Percentiles rank a stretch among this genome's conserved stretches.
These are phyloP conservation scores for Stenurella melanura DNA, from an alignment of 2,888 invertebrate genomes.

Conservation along the genomic window DNA sequence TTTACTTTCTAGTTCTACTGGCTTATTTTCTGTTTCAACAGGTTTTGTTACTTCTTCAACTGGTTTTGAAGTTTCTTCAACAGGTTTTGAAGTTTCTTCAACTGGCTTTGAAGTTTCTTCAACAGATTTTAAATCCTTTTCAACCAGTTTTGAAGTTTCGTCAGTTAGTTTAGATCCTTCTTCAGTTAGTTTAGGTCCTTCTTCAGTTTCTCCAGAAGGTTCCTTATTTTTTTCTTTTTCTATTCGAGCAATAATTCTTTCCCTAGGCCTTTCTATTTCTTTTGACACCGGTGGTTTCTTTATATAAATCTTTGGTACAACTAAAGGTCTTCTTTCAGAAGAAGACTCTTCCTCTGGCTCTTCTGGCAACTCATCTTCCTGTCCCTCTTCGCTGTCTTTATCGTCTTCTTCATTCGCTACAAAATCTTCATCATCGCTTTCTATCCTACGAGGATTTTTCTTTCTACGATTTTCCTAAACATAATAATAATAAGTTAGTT, in stretches of 20 bases:
- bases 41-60: background rate
- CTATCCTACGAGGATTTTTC: conserved; percentile 71
- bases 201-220: background rate
- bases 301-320: conserved; percentile 62
- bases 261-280: conserved; percentile 42
- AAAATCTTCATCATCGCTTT: conserved; percentile 76
- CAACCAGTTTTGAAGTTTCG: conserved; percentile 18
- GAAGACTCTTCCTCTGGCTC: conserved; percentile 50
- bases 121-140: conserved; percentile 44
- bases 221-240: background rate
- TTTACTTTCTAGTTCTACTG: background rate
- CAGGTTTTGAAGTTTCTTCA: background rate
- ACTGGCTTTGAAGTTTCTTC: conserved; percentile 51
- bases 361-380: conserved; percentile 57
- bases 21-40: conserved; percentile 18
- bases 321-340: conserved; percentile 53
- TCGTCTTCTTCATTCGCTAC: conserved; percentile 74
- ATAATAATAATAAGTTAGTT: conserved; percentile 27
- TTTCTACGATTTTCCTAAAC: conserved; percentile 72
- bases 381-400: conserved; percentile 67
- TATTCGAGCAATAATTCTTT: background rate
- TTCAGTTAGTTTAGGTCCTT: background rate
- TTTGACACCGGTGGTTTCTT: conserved; percentile 56
- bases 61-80: background rate
- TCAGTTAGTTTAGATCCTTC: background rate